Evolutionary conservation across 2,888 invertebrate species (phyloP).

Genomic region (Tetragonula carbonaria): DNA sequence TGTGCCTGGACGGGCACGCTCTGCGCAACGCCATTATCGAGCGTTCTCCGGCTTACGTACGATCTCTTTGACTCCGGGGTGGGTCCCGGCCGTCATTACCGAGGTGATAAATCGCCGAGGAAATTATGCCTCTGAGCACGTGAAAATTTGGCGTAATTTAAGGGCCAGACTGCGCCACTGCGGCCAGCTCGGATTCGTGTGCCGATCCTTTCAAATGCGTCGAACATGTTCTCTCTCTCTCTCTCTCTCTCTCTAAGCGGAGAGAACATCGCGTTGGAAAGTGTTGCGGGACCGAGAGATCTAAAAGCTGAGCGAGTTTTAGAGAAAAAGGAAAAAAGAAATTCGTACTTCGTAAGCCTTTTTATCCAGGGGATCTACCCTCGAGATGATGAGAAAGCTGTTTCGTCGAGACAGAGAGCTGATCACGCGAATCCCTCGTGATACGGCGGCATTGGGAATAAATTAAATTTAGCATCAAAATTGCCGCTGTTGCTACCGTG

Average conservation of each 20-base stretch:
- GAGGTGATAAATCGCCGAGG: conserved; percentile 30
- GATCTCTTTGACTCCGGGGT: conserved; percentile 22
- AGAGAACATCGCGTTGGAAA: background rate
- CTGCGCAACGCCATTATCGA: conserved; percentile 27
- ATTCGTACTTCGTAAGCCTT: background rate
- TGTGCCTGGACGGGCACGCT: background rate
- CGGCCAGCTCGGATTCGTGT: background rate
- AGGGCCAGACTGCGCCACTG: background rate
- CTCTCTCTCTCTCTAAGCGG: background rate
- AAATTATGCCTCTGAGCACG: conserved; percentile 31
- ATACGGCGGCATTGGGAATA: conserved; percentile 14
- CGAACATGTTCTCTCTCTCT: background rate
- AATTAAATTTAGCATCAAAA: conserved; percentile 15
- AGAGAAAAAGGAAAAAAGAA: background rate
- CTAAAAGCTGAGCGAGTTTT: no score
- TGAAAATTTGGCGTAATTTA: conserved; percentile 35
- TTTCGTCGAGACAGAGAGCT: background rate
- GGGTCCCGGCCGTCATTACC: conserved; percentile 17
- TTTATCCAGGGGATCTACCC: background rate
- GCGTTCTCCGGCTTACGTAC: conserved; percentile 15
- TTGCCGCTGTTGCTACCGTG: background rate
- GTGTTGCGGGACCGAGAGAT: background rate
- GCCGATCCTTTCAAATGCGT: background rate
- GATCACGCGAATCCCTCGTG: conserved; percentile 29
- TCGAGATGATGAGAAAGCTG: conserved; percentile 8